Evolutionary conservation across 2,888 invertebrate genomes (phyloP), one percentile per base, ranked within the genome.

Genomic region (Ashinkailepas kermadecensis): DNA sequence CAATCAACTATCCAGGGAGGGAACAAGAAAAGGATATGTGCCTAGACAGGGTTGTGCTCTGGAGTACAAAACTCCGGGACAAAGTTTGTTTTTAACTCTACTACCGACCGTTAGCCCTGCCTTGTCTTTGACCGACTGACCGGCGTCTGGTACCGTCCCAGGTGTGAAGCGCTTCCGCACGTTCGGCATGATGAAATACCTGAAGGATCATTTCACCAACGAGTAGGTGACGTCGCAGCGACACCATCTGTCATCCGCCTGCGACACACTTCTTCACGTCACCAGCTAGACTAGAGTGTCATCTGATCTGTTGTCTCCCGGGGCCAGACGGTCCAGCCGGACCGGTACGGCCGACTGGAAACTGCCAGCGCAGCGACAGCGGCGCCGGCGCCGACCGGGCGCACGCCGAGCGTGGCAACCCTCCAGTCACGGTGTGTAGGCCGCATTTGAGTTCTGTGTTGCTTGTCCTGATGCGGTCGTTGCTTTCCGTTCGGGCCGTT

Each of bases 161-260:
- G 90, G 90, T 67, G 93, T 93, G 3, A 96, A 96, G 87, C 92
- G 96, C 86, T 96, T 98, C 91, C 93, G 95, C 85, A 95, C 95
- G 82, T 97, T 97, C 86, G 97, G 96, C 84, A 97, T 97, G 97
- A 94, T 97, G 93, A 97, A 97, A 88, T 95, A 95, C 88, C 90
- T 98, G 85, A 96, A 96, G 88, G 92, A 92, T 84, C 97, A 97
- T 89, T 84, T 84, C 81, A 23, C 25, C 79, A 79, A 59, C 25
- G 57, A 79, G 58, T 58, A 78, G 78, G 62, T 18, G 62, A 3
- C 3, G 70, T 21, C 74, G 74, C 74, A 11, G 23, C 1, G 65
- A 8, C 65, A 59, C 74, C 74, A 74, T 74, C 74, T 4, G 65
- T 65, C 65, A 65, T 65, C 56, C 21, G 54, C 18, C 21, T 18